Evolutionary conservation across 1,140 invertebrate species (phyloP).

Genomic region (Geopemphigus sp.): DNA sequence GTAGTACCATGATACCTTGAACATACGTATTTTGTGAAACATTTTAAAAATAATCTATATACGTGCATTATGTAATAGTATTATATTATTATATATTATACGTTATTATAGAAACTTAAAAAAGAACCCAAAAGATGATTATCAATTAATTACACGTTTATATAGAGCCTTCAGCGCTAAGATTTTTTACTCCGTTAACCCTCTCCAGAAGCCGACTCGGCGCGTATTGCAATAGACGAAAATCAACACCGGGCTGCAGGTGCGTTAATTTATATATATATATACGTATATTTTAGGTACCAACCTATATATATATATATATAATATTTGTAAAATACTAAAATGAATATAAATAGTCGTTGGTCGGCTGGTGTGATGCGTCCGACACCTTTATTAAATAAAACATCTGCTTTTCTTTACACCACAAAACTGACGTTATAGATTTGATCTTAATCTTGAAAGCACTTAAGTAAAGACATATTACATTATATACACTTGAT

Average conservation of each 20-base stretch:
- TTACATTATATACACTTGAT: neutral
- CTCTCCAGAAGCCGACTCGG: neutral
- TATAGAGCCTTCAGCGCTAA: conserved; percentile 38
- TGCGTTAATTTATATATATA: conserved; percentile 2
- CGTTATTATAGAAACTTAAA: neutral
- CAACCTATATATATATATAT: no score
- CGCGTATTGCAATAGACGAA: neutral
- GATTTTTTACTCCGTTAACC: neutral
- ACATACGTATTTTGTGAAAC: neutral
- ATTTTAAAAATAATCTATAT: neutral
- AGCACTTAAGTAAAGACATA: neutral
- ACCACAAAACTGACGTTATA: conserved; percentile 33
- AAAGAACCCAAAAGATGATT: conserved; percentile 44
- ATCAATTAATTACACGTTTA: conserved; percentile 49
- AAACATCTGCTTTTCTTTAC: conserved; percentile 45
- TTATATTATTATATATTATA: neutral
- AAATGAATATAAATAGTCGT: neutral
- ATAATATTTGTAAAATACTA: no score
- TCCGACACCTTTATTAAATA: conserved; percentile 47
- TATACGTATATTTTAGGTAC: neutral
- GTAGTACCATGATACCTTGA: no score
- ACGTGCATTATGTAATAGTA: neutral
- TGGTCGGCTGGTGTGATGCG: conserved; percentile 6
- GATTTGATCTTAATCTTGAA: conserved; percentile 35
- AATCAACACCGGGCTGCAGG: conserved; percentile 44